These are phyloP conservation scores for Ctenomys sociabilis DNA, from an alignment of 2,113 vertebrate genomes.

Conservation along the genomic window DNA sequence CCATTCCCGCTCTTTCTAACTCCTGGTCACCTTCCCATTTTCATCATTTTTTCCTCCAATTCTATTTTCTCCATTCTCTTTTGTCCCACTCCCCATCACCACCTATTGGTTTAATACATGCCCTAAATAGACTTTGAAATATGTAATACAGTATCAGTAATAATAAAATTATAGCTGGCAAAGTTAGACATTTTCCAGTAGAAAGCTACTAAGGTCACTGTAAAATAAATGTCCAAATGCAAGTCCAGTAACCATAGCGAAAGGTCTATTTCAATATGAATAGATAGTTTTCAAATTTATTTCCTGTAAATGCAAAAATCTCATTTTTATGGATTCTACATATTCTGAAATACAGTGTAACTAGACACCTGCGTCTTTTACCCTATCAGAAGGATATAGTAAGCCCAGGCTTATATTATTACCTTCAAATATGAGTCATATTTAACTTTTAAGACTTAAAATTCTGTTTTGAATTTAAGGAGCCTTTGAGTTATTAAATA, in stretches of 20 bases:
- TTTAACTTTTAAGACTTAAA: not conserved
- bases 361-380: constrained; percentile 32
- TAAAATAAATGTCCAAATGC: not conserved
- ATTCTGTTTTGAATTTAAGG: not conserved
- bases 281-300: constrained; percentile 68
- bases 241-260: constrained; percentile 44
- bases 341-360: constrained; percentile 59
- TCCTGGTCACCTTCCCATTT: not conserved
- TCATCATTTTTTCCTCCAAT: not conserved
- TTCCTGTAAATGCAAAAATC: constrained; percentile 66
- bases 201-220: constrained; percentile 46
- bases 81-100: not conserved
- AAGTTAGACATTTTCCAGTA: constrained; percentile 69
- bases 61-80: not conserved
- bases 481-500: not conserved
- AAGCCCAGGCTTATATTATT: not conserved
- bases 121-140: constrained; percentile 53
- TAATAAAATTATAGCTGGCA: constrained; percentile 34
- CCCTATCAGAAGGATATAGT: constrained; percentile 19
- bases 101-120: not conserved
- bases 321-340: constrained; percentile 65
- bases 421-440: not conserved
- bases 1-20: not conserved
- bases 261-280: constrained; percentile 76
- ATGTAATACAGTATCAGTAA: constrained; percentile 55